phyloP scores from a whole-genome alignment of 2,888 invertebrate genomes.

The Pyrrhosoma nymphula region DNA sequence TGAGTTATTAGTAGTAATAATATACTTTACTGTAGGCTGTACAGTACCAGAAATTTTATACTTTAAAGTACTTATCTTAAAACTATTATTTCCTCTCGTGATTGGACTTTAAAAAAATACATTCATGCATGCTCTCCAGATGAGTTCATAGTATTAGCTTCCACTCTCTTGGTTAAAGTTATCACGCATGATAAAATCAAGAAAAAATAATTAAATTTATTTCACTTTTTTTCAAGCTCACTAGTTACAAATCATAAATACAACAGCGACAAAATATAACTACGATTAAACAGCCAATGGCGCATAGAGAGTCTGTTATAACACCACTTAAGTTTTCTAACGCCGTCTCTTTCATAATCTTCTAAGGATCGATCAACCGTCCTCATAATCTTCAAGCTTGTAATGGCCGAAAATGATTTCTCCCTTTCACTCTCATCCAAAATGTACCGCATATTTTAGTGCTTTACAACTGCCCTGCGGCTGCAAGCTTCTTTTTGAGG shows the following conservation, averaged over 20 bases:
- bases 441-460: neutral
- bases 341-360: conserved; percentile 28
- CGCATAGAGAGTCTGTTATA: conserved; percentile 34
- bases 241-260: conserved; percentile 43
- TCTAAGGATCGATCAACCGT: neutral
- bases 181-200: neutral
- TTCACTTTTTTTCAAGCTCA: neutral
- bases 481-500: conserved; percentile 85
- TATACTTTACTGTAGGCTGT: too few species aligned
- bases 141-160: too few species aligned
- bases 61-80: too few species aligned
- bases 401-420: conserved; percentile 2
- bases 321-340: conserved; percentile 36
- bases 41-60: too few species aligned
- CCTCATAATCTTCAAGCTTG: neutral
- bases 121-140: too few species aligned
- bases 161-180: neutral
- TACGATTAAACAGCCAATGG: conserved; percentile 41
- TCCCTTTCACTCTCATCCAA: neutral
- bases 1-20: too few species aligned
- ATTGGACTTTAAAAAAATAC: too few species aligned
- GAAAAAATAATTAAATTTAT: neutral
- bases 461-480: conserved; percentile 68
- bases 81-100: too few species aligned
- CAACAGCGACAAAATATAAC: conserved; percentile 53